Evolutionary conservation across 2,113 vertebrate species (phyloP), one percentile per base, ranked within the genome.

Genomic region (Pampusana beccarii): DNA sequence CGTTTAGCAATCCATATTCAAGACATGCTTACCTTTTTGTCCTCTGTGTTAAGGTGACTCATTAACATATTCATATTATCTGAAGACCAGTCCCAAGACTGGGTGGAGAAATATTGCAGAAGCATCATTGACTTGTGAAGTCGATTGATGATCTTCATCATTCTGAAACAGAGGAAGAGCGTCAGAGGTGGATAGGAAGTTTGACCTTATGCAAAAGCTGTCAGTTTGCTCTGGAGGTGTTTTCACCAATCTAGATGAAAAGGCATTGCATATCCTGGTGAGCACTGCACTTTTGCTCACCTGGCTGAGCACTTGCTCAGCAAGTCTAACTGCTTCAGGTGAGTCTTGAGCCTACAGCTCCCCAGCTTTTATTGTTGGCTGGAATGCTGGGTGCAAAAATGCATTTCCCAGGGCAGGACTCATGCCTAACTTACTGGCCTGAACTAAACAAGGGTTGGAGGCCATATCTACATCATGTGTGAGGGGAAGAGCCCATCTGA

Each of bases 11-110:
- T 19, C 31, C 66, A 25, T 17, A 62, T 33, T 34, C 42, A 75
- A 19, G 38, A 36, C 4, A 17, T 40, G 78, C 94, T 95, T 93
- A 99, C 99, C 98, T 98, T 99, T 96, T 97, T 98, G 96, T 99
- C 99, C 61, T 99, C 99, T 2, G 98, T 97, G 62, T 97, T 99
- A 23, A 99, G 97, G 54, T 99, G 98, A 23, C 96, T 97, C 98
- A 99, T 98, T 95, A 99, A 97, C 99, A 99, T 99, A 94, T 82
- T 99, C 62, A 99, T 98, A 93, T 99, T 99, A 58, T 99, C 98
- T 0, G 99, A 99, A 97, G 98, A 99, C 99, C 99, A 99, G 12
- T 99, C 98, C 99, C 99, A 99, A 90, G 98, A 99, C 96, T 97
- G 98, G 72, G 97, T 99, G 96, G 98, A 97, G 97, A 99, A 99